Conservation (phyloP, 2,113 vertebrate genomes). For the Todiramphus saurophagus region DNA sequence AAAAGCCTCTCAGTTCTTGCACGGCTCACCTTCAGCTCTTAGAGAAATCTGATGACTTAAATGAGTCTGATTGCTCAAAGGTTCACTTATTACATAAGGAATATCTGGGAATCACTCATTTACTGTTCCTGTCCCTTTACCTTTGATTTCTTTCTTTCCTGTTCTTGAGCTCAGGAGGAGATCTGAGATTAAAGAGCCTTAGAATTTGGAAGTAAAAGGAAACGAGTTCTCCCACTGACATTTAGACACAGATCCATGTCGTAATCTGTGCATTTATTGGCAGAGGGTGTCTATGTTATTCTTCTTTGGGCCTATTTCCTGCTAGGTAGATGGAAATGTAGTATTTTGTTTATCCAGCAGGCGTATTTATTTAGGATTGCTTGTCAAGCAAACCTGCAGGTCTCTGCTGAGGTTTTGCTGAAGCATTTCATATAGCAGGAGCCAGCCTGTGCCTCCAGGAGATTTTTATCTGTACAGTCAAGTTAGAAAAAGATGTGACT, state of each 20-base stretch:
- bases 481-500: neutral
- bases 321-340: neutral
- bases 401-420: neutral
- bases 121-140: neutral
- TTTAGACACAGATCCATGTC: neutral
- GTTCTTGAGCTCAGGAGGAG: neutral
- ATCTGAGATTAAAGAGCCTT: neutral
- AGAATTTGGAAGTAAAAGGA: constrained; percentile 2
- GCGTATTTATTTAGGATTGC: neutral
- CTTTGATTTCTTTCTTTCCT: neutral
- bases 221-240: neutral
- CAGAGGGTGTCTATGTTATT: neutral
- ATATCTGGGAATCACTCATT: neutral
- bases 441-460: neutral
- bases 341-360: neutral
- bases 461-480: neutral
- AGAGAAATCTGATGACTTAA: neutral
- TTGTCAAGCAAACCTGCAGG: neutral
- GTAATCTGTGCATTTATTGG: neutral
- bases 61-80: neutral
- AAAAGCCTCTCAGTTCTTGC: neutral
- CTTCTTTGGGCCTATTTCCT: neutral
- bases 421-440: neutral
- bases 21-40: neutral
- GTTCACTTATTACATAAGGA: neutral